A percentile compares a stretch with the other conserved stretches of the same genome.
phyloP scores from a whole-genome alignment of 2,797 vertebrate genomes.

The Botia almorhae region DNA sequence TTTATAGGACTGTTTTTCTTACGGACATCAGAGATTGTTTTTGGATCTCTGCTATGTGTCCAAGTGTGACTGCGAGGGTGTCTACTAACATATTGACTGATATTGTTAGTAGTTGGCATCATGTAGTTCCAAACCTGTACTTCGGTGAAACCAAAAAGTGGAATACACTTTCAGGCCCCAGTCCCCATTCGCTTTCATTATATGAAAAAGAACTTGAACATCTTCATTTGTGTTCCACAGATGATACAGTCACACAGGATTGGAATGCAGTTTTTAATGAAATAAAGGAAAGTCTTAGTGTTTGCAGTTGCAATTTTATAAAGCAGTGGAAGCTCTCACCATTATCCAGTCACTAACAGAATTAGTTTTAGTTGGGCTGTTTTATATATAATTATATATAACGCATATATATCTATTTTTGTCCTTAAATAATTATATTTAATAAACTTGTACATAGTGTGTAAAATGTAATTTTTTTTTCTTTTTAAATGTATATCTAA shows the following conservation, averaged over 20 bases:
- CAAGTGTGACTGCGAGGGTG: conserved; percentile 9
- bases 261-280: not conserved
- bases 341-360: not conserved
- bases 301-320: not conserved
- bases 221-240: not conserved
- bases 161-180: no score
- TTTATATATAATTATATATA: not conserved
- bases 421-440: not conserved
- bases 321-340: not conserved
- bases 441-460: no score
- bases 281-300: not conserved
- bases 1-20: conserved; percentile 25
- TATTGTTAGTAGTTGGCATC: not conserved
- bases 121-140: no score
- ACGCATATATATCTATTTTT: not conserved
- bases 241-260: not conserved
- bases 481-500: no score
- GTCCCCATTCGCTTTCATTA: no score
- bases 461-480: no score
- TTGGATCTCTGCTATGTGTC: conserved; percentile 28
- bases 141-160: no score
- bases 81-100: not conserved
- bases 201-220: no score
- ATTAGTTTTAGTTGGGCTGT: not conserved
- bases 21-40: conserved; percentile 44